phyloP scores from a whole-genome alignment of 2,888 invertebrate genomes.

The Limnephilus auricula region DNA sequence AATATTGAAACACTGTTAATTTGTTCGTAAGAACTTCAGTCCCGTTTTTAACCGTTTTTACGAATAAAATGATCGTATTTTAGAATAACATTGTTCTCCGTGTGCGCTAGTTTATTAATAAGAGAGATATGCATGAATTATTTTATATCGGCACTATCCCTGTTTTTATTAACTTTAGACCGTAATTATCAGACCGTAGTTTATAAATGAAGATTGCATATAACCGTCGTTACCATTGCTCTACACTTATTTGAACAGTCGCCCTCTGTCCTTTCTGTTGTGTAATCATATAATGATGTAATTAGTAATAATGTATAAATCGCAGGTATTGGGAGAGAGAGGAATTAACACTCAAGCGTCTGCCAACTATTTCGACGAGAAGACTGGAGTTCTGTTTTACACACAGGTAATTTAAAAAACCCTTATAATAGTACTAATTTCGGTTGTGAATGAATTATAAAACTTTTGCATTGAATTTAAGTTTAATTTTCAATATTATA shows the following conservation, averaged over 20 bases:
- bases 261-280: not conserved
- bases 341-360: slow-evolving; percentile 86
- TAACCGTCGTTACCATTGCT: not conserved
- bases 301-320: slow-evolving; percentile 66
- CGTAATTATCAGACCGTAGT: not conserved
- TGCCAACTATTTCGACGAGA: slow-evolving; percentile 83
- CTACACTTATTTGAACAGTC: not conserved
- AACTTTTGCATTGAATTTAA: no score
- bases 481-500: no score
- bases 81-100: no score
- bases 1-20: no score
- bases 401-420: slow-evolving; percentile 78
- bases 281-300: slow-evolving; percentile 57
- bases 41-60: no score
- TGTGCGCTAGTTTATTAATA: no score
- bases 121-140: not conserved
- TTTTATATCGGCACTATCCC: not conserved
- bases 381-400: slow-evolving; percentile 85
- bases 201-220: not conserved
- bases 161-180: not conserved
- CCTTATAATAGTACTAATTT: no score
- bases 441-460: no score
- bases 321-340: slow-evolving; percentile 82
- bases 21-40: no score
- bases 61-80: no score